Evolutionary conservation across 2,888 invertebrate species (phyloP).

Genomic region (Orchesellides sinensis): DNA sequence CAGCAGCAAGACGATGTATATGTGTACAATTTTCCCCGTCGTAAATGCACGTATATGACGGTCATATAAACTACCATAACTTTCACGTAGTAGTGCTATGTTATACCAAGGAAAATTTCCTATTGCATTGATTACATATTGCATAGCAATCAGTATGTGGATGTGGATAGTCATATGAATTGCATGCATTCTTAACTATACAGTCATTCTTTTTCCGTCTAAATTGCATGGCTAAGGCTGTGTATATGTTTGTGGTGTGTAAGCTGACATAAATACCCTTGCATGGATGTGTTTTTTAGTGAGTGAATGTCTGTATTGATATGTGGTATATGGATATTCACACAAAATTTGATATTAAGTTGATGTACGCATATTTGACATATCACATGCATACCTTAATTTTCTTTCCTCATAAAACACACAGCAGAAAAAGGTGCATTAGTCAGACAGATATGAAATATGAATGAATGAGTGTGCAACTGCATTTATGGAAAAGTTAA

Average conservation of each 20-base stretch:
- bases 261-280: not conserved
- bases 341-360: too few relatives aligned
- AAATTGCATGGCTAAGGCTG: not conserved
- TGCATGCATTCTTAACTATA: not conserved
- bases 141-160: too few relatives aligned
- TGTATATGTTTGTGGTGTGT: not conserved
- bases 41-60: too few relatives aligned
- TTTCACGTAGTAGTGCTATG: too few relatives aligned
- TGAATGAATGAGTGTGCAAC: not conserved
- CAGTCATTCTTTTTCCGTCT: not conserved
- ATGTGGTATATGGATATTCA: not conserved
- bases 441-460: not conserved
- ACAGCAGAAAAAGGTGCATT: not conserved
- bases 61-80: too few relatives aligned
- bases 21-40: too few relatives aligned
- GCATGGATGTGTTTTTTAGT: not conserved
- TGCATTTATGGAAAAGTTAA: not conserved
- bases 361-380: conserved; percentile 1
- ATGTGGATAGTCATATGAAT: too few relatives aligned
- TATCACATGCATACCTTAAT: not conserved
- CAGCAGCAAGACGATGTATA: too few relatives aligned
- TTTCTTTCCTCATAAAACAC: not conserved
- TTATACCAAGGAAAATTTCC: too few relatives aligned
- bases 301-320: not conserved
- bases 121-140: too few relatives aligned